Evolutionary conservation across 2,113 vertebrate genomes (phyloP), one percentile per base, ranked within the genome.

Genomic region (Myrmecophaga tridactyla): DNA sequence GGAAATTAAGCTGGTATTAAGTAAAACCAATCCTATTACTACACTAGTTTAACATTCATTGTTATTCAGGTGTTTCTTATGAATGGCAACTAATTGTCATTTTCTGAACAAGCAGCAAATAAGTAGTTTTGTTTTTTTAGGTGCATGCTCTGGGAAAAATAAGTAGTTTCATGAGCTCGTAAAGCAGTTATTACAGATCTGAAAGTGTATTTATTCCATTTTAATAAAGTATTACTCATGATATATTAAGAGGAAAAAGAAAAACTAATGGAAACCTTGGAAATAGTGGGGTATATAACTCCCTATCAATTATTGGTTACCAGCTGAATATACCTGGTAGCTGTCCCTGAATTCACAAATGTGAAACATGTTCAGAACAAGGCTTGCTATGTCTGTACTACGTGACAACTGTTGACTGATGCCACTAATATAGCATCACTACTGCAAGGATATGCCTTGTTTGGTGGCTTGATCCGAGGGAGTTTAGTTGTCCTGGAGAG

Each of bases 381-480:
- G 99, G 99, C 97, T 98, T 98, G 96, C 98, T 99, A 95, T 99
- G 99, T 76, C 99, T 98, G 95, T 99, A 99, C 43, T 98, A 98
- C 98, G 99, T 99, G 98, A 99, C 99, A 96, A 99, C 98, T 0
- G 99, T 99, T 27, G 99, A 99, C 92, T 99, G 99, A 94, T 99
- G 99, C 99, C 99, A 99, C 99, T 99, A 99, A 51, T 99, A 99
- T 58, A 99, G 98, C 99, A 99, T 99, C 70, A 99, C 98, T 8
- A 99, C 99, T 60, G 99, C 99, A 78, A 99, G 98, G 91, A 99
- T 36, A 51, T 99, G 99, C 99, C 99, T 99, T 41, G 99, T 98
- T 97, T 99, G 99, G 98, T 99, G 99, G 90, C 99, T 99, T 4
- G 99, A 99, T 96, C 99, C 99, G 96, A 99, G 97, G 98, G 99